phyloP scores from a whole-genome alignment of 2,113 vertebrate species.

The Pholis gunnellus region DNA sequence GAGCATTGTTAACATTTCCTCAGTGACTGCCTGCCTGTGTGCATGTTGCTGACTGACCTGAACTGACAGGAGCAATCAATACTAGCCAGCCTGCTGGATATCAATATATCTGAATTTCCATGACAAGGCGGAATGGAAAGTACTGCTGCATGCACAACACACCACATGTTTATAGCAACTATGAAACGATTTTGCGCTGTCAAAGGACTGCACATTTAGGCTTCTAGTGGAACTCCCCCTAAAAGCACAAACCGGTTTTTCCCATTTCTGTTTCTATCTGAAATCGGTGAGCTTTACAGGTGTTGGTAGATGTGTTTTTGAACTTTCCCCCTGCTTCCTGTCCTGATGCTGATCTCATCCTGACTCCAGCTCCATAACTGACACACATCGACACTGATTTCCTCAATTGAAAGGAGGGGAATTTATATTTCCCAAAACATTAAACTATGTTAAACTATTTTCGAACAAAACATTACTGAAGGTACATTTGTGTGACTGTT shows the following conservation, averaged over 20 bases:
- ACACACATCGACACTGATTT: neutral
- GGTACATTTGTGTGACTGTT: no score
- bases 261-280: no score
- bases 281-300: no score
- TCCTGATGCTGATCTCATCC: neutral
- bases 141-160: neutral
- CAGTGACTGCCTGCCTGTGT: neutral
- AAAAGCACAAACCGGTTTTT: neutral
- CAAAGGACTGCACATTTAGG: neutral
- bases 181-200: neutral
- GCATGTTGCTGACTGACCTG: conserved; percentile 7
- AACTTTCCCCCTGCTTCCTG: neutral
- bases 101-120: conserved; percentile 71
- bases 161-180: neutral
- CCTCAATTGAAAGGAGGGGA: neutral
- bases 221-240: neutral
- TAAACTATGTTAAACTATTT: no score
- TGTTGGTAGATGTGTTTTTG: neutral
- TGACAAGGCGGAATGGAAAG: conserved; percentile 46
- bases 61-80: conserved; percentile 56
- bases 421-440: neutral
- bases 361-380: neutral
- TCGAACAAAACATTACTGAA: no score
- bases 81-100: conserved; percentile 8
- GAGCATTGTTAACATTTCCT: conserved; percentile 8